These are phyloP conservation scores for Tuberolachnus salignus DNA, from an alignment of 2,888 invertebrate genomes.

Conservation along the genomic window DNA sequence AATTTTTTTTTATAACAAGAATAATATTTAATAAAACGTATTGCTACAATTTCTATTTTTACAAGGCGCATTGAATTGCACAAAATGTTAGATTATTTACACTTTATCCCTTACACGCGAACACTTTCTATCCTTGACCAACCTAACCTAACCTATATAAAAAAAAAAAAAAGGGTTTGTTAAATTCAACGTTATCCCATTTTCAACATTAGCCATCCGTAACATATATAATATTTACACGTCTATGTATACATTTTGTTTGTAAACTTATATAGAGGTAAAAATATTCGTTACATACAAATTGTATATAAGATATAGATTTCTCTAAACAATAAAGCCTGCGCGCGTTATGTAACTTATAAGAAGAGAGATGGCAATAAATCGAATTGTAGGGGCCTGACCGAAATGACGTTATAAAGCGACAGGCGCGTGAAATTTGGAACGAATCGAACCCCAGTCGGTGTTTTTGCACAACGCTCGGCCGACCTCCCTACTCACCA, in stretches of 20 bases:
- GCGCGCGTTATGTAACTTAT: slow-evolving; percentile 36
- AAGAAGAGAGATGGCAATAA: slow-evolving; percentile 47
- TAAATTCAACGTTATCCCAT: no score
- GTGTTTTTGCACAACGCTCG: slow-evolving; percentile 53
- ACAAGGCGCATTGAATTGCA: no score
- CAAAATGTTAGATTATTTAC: no score
- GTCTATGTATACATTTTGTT: background rate
- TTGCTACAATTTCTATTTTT: no score
- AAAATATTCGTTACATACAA: slow-evolving; percentile 10
- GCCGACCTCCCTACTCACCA: slow-evolving; percentile 54
- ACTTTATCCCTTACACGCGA: no score
- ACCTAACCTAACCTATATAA: no score
- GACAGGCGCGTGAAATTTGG: slow-evolving; percentile 56
- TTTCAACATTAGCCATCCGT: no score
- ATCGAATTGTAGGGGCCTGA: slow-evolving; percentile 52
- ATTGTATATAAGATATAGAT: slow-evolving; percentile 13
- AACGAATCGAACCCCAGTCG: slow-evolving; percentile 54
- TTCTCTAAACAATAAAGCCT: slow-evolving; percentile 44
- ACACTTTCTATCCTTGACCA: no score
- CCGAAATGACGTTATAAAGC: slow-evolving; percentile 54
- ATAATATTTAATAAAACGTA: no score
- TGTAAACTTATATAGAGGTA: slow-evolving; percentile 2
- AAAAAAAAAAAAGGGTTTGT: no score
- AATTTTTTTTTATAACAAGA: no score
- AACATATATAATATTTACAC: no score